Evolutionary conservation across 2,797 vertebrate genomes (phyloP).

Genomic region (Anomalospiza imberbis): DNA sequence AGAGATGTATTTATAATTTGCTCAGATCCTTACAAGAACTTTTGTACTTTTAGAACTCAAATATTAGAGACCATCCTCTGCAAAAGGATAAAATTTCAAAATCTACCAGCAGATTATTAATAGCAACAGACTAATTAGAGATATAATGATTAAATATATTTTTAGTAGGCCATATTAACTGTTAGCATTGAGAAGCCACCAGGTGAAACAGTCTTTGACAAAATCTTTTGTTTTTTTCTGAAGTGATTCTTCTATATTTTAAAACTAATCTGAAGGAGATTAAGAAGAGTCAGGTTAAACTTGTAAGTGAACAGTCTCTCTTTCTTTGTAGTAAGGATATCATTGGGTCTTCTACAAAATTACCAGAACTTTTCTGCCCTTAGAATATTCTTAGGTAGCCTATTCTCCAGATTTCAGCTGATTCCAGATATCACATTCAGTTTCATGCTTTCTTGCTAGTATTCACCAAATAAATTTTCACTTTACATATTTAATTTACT

Average conservation of each 20-base stretch:
- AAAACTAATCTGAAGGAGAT: not conserved
- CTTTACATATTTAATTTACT: not conserved
- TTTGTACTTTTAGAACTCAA: not conserved
- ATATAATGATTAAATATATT: not conserved
- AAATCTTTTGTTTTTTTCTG: not conserved
- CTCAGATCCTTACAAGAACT: not conserved
- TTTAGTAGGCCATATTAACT: not conserved
- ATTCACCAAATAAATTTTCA: not conserved
- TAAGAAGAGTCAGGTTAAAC: not conserved
- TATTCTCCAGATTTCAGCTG: not conserved
- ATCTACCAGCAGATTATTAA: not conserved
- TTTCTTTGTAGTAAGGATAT: not conserved
- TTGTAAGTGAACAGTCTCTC: not conserved
- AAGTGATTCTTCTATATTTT: not conserved
- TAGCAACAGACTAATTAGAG: not conserved
- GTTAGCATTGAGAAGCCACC: not conserved
- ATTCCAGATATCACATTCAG: not conserved
- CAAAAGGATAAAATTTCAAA: not conserved
- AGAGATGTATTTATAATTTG: not conserved
- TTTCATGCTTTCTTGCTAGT: not conserved
- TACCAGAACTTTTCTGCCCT: not conserved
- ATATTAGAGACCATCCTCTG: not conserved
- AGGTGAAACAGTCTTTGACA: not conserved
- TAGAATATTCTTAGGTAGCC: not conserved
- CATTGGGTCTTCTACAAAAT: not conserved